These are phyloP conservation scores for Xiphophorus birchmanni DNA, from an alignment of 2,797 vertebrate species.

Conservation along the genomic window DNA sequence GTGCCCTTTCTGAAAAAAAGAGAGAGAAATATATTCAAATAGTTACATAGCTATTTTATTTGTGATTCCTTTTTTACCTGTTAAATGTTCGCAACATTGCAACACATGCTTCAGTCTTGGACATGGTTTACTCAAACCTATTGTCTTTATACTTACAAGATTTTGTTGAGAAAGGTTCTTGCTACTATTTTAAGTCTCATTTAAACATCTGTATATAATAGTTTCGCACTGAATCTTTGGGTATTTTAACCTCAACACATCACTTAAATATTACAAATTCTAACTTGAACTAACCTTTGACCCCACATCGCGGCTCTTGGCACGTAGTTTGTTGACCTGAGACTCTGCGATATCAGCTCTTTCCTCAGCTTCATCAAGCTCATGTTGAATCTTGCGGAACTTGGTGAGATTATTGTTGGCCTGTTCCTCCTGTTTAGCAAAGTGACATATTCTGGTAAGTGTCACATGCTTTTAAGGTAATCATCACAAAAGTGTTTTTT, in stretches of 20 bases:
- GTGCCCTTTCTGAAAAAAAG: conserved; percentile 63
- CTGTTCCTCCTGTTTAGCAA: conserved; percentile 83
- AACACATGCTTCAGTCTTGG: not conserved
- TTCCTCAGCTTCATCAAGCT: conserved; percentile 91
- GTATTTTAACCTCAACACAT: not conserved
- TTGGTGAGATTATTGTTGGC: conserved; percentile 86
- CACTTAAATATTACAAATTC: not conserved
- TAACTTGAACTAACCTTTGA: conserved; percentile 79
- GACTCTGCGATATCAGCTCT: conserved; percentile 89
- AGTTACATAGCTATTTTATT: not conserved
- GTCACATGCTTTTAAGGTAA: not conserved
- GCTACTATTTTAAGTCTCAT: not conserved
- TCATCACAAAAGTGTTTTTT: not conserved
- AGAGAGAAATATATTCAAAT: not conserved
- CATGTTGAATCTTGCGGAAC: conserved; percentile 89
- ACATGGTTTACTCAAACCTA: not conserved
- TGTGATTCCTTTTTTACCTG: not conserved
- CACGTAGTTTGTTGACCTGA: conserved; percentile 90
- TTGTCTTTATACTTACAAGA: not conserved
- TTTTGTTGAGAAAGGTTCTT: not conserved
- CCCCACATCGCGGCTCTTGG: conserved; percentile 86
- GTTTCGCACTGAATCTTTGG: not conserved
- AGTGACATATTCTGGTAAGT: not conserved
- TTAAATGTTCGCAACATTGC: not conserved
- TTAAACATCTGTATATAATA: not conserved